Conservation (phyloP, 1,140 invertebrate species). For the Sweltsa coloradensis region DNA sequence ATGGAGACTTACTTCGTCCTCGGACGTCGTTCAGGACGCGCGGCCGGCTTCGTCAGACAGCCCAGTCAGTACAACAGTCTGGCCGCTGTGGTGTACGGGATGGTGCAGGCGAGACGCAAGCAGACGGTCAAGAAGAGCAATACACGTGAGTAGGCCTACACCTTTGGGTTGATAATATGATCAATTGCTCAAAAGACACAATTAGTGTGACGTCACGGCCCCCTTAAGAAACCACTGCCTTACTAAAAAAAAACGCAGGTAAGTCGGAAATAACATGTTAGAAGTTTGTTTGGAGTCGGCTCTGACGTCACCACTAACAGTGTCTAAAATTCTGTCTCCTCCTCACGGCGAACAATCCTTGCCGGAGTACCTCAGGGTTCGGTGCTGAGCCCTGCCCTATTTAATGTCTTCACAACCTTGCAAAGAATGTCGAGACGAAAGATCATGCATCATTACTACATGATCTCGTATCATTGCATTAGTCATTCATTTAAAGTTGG, state of each 20-base stretch:
- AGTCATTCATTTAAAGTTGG: too few species aligned
- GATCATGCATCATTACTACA: too few species aligned
- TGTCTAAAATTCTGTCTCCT: background rate
- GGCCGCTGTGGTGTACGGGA: conserved; percentile 76
- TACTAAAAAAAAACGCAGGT: too few species aligned
- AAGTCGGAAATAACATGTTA: too few species aligned
- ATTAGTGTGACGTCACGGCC: background rate
- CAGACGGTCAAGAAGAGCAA: conserved; percentile 21
- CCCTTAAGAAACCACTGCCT: too few species aligned
- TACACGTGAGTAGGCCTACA: background rate
- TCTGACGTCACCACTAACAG: background rate
- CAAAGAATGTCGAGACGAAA: too few species aligned
- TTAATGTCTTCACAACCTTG: too few species aligned
- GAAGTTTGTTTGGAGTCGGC: background rate
- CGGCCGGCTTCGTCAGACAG: conserved; percentile 43
- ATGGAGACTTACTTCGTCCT: conserved; percentile 90
- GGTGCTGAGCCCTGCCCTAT: too few species aligned
- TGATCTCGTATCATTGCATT: too few species aligned
- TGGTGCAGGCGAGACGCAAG: conserved; percentile 54
- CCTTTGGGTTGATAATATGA: background rate
- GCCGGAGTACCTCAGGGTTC: too few species aligned
- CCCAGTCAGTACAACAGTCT: conserved; percentile 62
- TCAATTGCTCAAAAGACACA: background rate
- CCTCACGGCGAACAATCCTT: too few species aligned
- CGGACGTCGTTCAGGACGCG: conserved; percentile 38